phyloP scores from a whole-genome alignment of 2,888 invertebrate genomes.

The Abscondita cerata region DNA sequence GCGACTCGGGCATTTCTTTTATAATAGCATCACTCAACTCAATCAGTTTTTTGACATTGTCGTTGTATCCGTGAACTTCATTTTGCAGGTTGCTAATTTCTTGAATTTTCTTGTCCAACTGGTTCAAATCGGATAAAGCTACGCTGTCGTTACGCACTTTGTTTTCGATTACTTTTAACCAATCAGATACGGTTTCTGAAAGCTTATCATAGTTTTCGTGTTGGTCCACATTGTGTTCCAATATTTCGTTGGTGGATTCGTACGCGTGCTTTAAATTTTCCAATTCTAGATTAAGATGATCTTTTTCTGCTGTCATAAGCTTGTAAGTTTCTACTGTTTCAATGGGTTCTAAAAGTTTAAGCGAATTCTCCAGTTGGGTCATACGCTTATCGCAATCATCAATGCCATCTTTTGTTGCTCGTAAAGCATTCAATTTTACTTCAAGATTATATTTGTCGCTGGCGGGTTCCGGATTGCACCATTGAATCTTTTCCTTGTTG shows the following conservation, averaged over 20 bases:
- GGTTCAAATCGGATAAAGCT: slow-evolving; percentile 71
- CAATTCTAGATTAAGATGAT: slow-evolving; percentile 74
- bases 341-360: slow-evolving; percentile 74
- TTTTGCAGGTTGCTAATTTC: slow-evolving; percentile 70
- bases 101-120: slow-evolving; percentile 72
- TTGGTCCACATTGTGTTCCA: slow-evolving; percentile 74
- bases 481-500: slow-evolving; percentile 86
- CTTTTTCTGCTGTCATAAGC: slow-evolving; percentile 72
- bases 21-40: slow-evolving; percentile 75
- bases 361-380: slow-evolving; percentile 72
- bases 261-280: slow-evolving; percentile 73
- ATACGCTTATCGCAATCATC: slow-evolving; percentile 73
- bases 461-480: slow-evolving; percentile 89
- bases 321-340: slow-evolving; percentile 75
- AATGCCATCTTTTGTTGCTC: slow-evolving; percentile 77
- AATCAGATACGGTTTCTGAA: slow-evolving; percentile 75
- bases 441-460: slow-evolving; percentile 93
- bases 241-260: slow-evolving; percentile 69
- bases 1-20: slow-evolving; percentile 80
- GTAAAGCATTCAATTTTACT: slow-evolving; percentile 83
- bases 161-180: slow-evolving; percentile 82
- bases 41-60: slow-evolving; percentile 71
- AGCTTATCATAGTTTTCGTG: slow-evolving; percentile 84
- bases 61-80: slow-evolving; percentile 70
- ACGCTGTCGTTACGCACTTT: slow-evolving; percentile 76